Conservation (phyloP, 1,140 invertebrate genomes). For the Harpegnathos saltator region DNA sequence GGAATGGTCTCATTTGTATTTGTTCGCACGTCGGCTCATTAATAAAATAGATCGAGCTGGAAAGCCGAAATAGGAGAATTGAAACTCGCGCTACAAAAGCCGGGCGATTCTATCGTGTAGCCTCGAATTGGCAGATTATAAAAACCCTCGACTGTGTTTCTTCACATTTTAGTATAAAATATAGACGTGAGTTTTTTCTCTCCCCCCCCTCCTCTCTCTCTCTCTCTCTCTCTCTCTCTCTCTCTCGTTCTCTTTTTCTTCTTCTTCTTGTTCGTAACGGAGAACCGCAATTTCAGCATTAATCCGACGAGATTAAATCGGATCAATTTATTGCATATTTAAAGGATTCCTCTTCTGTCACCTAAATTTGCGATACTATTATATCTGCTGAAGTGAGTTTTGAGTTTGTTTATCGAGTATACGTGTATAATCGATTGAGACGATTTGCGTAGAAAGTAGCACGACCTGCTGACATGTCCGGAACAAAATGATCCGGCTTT, state of each 20-base stretch:
- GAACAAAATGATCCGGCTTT: background rate
- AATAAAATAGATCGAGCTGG: conserved; percentile 45
- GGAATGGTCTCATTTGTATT: conserved; percentile 57
- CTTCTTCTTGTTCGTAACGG: too few species aligned
- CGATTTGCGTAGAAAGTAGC: conserved; percentile 7
- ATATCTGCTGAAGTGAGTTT: background rate
- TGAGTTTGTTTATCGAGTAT: conserved; percentile 5
- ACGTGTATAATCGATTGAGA: background rate
- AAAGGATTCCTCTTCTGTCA: background rate
- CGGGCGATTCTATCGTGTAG: conserved; percentile 2
- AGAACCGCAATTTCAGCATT: too few species aligned
- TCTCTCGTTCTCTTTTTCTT: too few species aligned
- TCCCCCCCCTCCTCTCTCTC: too few species aligned
- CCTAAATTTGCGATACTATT: background rate
- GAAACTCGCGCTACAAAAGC: background rate
- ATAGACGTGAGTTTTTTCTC: too few species aligned
- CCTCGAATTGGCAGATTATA: background rate
- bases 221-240: too few species aligned
- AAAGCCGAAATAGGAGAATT: conserved; percentile 18
- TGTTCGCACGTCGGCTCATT: conserved; percentile 35
- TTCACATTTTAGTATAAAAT: background rate
- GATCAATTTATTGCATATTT: background rate
- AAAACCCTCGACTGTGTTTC: background rate
- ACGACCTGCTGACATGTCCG: conserved; percentile 43
- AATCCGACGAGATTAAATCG: too few species aligned